Base-by-base conservation (phyloP, 30 jellyfish, hydroid and myxozoan species). In the Chrysaora quinquecirrha region DNA sequence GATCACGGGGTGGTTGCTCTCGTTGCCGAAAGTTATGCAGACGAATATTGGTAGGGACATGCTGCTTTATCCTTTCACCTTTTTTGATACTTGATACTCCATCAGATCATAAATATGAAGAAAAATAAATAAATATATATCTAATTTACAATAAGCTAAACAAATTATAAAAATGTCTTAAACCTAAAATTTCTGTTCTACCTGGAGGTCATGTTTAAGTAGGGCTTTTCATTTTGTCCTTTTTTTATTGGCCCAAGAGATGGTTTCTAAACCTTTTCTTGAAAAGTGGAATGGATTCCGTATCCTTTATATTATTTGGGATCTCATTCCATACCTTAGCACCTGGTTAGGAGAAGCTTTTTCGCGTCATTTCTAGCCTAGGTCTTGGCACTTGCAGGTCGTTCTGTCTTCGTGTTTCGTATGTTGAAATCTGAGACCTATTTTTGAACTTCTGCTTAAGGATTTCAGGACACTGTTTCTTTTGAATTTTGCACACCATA, bases 371-470 rank as follows among this genome's bases (percentile, higher is more conserved):
- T 38, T 38, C 14, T 38, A 38, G 54, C 54, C 54, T 38, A 38
- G 54, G 54, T 38, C 54, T 38, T 38, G 11, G 54, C 54, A 38
- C 54, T 38, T 38, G 54, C 11, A 38, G 54, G 54, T 38, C 54
- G 14, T 38, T 38, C 14, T 6, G 54, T 56, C 31, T 24, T 46
- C 66, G 48, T 60, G 20, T 71, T n/a, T 71, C 83, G 0, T 71
- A 71, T 71, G 43, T 71, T 71, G 69, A 71, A 28, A 71, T 71
- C 83, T 71, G 54, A 38, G 54, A 38, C 54, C 54, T 38, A 6
- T 38, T 38, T 38, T 38, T 38, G 54, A 38, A 38, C 54, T 38
- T 38, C 54, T 38, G 54, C 54, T 38, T 38, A 38, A 38, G 54
- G 14, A 38, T 38, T 32, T 71, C 83, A 30, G 83, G 83, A 38